A percentile compares a stretch with the other conserved stretches of the same genome.
These are phyloP conservation scores for Meloidogyne floridensis DNA, from an alignment of 1,140 invertebrate species.

Conservation along the genomic window DNA sequence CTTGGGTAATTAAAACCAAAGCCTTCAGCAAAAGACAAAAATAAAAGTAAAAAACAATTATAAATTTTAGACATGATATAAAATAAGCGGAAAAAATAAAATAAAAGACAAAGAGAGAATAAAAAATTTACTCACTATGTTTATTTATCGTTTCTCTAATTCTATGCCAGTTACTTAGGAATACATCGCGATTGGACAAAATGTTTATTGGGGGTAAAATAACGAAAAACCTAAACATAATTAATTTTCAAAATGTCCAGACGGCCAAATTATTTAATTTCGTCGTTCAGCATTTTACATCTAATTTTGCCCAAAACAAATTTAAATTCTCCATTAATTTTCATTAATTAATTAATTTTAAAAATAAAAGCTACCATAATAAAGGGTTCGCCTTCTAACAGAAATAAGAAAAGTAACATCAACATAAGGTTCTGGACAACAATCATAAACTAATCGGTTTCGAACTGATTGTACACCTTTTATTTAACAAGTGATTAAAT, in stretches of 20 bases:
- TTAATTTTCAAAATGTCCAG: not conserved
- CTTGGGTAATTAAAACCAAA: not conserved
- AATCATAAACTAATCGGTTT: slow-evolving; percentile 67
- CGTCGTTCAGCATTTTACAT: slow-evolving; percentile 59
- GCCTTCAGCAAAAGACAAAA: not conserved
- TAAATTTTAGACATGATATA: not conserved
- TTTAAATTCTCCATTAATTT: too few relatives aligned
- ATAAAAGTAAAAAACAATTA: not conserved
- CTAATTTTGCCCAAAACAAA: too few relatives aligned
- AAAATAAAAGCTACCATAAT: slow-evolving; percentile 76
- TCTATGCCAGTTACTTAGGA: not conserved
- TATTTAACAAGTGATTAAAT: not conserved
- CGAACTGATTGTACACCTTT: slow-evolving; percentile 46
- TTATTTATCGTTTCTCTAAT: not conserved
- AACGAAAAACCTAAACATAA: not conserved
- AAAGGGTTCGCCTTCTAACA: slow-evolving; percentile 91
- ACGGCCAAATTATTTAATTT: not conserved
- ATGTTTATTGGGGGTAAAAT: not conserved
- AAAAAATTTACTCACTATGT: not conserved
- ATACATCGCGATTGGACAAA: not conserved
- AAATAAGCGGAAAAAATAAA: not conserved
- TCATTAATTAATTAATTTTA: not conserved
- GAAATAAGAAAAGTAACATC: slow-evolving; percentile 83
- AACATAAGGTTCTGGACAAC: slow-evolving; percentile 79
- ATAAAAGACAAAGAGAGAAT: not conserved